phyloP scores from a whole-genome alignment of 2,797 vertebrate genomes.

The Bothrops alternatus region DNA sequence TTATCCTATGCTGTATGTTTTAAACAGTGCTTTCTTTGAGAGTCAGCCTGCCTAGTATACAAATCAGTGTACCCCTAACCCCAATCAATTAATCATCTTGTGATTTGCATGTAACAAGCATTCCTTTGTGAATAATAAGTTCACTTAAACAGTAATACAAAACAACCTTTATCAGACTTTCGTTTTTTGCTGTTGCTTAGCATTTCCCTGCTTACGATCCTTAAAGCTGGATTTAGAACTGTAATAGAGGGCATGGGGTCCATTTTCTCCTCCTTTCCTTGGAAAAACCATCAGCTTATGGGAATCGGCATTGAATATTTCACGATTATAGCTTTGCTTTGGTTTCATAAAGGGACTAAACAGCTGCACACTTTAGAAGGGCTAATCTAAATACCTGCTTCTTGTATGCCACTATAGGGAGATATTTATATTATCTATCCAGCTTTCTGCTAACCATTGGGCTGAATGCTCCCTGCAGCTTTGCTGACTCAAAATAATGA shows the following conservation, averaged over 20 bases:
- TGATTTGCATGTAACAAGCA: background rate
- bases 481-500: constrained; percentile 75
- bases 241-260: background rate
- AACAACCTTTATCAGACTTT: constrained; percentile 16
- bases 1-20: background rate
- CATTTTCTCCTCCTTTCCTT: constrained; percentile 18
- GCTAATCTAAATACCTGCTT: constrained; percentile 63
- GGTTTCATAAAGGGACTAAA: constrained; percentile 51
- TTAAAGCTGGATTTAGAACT: constrained; percentile 31
- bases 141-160: constrained; percentile 34
- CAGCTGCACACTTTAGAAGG: constrained; percentile 52
- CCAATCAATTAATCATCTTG: background rate
- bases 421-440: constrained; percentile 67
- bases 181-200: background rate
- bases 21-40: background rate
- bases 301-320: constrained; percentile 41
- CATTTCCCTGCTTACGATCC: constrained; percentile 1
- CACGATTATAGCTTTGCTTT: constrained; percentile 48
- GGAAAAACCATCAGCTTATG: constrained; percentile 16
- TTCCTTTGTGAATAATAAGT: background rate
- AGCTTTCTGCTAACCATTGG: constrained; percentile 57
- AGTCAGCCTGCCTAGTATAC: background rate
- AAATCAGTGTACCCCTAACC: background rate
- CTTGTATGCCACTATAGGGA: constrained; percentile 53
- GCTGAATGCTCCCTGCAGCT: constrained; percentile 70